A percentile compares a stretch with the other conserved stretches of the same genome.
Evolutionary conservation across 2,888 invertebrate genomes (phyloP).

Genomic region (Furcula furcula): DNA sequence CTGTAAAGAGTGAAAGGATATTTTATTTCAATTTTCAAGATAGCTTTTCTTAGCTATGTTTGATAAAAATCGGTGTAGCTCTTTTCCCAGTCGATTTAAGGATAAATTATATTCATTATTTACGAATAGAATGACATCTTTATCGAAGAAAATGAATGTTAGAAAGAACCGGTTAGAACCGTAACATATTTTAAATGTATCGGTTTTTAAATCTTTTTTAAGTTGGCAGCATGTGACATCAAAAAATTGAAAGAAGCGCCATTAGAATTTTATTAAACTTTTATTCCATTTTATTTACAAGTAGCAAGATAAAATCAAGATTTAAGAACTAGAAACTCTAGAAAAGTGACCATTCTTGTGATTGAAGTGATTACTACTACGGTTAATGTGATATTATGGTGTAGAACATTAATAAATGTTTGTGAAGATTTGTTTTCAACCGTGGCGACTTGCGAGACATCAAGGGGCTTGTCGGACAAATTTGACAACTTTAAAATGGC

Average conservation of each 20-base stretch:
- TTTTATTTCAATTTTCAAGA: too few relatives aligned
- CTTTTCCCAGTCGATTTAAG: too few relatives aligned
- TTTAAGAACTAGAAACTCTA: constrained; percentile 17
- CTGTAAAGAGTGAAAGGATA: too few relatives aligned
- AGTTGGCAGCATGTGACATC: constrained; percentile 55
- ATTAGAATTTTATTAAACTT: constrained; percentile 49
- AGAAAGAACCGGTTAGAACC: too few relatives aligned
- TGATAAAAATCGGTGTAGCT: too few relatives aligned
- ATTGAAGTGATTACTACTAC: constrained; percentile 12
- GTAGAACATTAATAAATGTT: constrained; percentile 19
- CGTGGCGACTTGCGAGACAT: constrained; percentile 64
- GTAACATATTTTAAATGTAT: too few relatives aligned
- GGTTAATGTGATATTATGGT: constrained; percentile 17
- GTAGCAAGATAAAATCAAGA: constrained; percentile 15
- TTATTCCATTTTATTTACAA: constrained; percentile 33
- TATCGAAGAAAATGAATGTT: too few relatives aligned
- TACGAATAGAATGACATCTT: too few relatives aligned
- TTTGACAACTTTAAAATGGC: constrained; percentile 81
- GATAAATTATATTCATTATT: too few relatives aligned
- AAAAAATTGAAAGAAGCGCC: constrained; percentile 80
- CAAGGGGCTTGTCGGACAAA: constrained; percentile 36
- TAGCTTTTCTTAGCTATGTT: too few relatives aligned
- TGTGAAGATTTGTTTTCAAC: constrained; percentile 71
- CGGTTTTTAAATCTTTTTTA: too few relatives aligned
- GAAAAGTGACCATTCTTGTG: constrained; percentile 9